Percentiles rank a stretch among this genome's conserved stretches.
These are phyloP conservation scores for Brachyistius frenatus DNA, from an alignment of 2,113 vertebrate species.

Conservation along the genomic window DNA sequence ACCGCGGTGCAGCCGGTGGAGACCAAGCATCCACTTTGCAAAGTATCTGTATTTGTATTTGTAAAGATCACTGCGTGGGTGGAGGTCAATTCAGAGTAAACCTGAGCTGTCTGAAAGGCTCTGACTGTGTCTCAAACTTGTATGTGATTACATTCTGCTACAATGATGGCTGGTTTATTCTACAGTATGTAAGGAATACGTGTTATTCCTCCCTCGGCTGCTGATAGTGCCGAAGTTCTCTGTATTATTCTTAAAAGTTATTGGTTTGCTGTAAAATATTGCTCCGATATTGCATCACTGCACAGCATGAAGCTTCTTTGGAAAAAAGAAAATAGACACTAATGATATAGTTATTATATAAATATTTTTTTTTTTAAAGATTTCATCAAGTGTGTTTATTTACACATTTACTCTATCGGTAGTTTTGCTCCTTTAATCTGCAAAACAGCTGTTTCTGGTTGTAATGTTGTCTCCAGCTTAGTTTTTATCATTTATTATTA, in stretches of 20 bases:
- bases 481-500: background rate
- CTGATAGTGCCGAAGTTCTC: slow-evolving; percentile 17
- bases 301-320: background rate
- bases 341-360: background rate
- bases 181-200: background rate
- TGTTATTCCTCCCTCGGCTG: background rate
- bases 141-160: too few relatives aligned
- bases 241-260: background rate
- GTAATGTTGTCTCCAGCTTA: background rate
- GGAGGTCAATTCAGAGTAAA: background rate
- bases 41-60: too few relatives aligned
- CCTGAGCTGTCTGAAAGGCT: background rate
- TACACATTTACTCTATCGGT: background rate
- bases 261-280: slow-evolving; percentile 1
- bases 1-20: too few relatives aligned
- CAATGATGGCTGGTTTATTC: background rate
- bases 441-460: background rate
- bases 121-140: background rate
- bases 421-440: background rate
- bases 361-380: too few relatives aligned
- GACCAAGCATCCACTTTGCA: too few relatives aligned
- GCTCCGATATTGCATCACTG: slow-evolving; percentile 33
- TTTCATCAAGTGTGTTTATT: background rate
- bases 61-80: background rate
- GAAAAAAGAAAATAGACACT: slow-evolving; percentile 18